Percentiles rank a stretch among this genome's conserved stretches.
Conservation (phyloP, 2,888 invertebrate species). For the Drosophila percnosoma region DNA sequence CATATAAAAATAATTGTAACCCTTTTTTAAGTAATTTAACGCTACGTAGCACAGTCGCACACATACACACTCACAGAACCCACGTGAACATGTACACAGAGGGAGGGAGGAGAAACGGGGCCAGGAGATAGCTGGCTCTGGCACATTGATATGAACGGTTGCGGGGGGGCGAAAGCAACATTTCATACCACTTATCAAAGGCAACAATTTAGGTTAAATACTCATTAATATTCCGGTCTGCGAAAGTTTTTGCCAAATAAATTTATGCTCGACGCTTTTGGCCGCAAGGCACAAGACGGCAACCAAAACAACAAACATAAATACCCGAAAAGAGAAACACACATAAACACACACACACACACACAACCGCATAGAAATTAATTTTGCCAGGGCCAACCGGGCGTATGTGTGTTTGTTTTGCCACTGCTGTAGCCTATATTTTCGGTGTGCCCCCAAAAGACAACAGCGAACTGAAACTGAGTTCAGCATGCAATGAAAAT, state of each 20-base stretch:
- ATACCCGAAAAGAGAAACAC: conserved; percentile 50
- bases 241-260: conserved; percentile 80
- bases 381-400: conserved; percentile 53
- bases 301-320: conserved; percentile 56
- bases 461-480: conserved; percentile 21
- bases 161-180: conserved; percentile 33
- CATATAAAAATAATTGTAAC: conserved; percentile 69
- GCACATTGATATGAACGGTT: conserved; percentile 69
- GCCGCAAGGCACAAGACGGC: conserved; percentile 66
- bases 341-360: conserved; percentile 15
- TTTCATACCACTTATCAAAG: conserved; percentile 80
- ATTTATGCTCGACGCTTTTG: conserved; percentile 73
- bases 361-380: conserved; percentile 52
- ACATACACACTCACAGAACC: conserved; percentile 16
- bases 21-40: conserved; percentile 76
- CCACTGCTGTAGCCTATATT: conserved; percentile 65
- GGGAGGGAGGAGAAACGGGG: neutral
- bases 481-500: conserved; percentile 69
- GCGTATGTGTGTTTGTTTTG: conserved; percentile 35
- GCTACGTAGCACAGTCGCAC: conserved; percentile 45
- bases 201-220: conserved; percentile 82
- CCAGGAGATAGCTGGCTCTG: conserved; percentile 49
- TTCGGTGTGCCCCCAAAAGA: conserved; percentile 26
- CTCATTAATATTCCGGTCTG: conserved; percentile 82
- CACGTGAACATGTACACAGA: conserved; percentile 23